Percentiles rank a stretch among this genome's conserved stretches.
Conservation (phyloP, 2,888 invertebrate genomes). For the Tipula vernalis region DNA sequence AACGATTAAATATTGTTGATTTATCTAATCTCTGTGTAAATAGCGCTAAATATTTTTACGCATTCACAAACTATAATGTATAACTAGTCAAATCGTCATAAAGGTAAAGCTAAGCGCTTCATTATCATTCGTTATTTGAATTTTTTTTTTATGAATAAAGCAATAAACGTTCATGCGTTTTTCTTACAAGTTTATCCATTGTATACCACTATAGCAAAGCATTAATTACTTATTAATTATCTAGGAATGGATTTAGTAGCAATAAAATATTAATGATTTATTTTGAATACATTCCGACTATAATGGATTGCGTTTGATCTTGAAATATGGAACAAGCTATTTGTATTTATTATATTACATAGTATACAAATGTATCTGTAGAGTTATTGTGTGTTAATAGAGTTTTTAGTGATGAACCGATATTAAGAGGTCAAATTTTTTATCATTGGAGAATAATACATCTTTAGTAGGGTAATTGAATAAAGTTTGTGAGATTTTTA, state of each 20-base stretch:
- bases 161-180: neutral
- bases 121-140: neutral
- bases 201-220: neutral
- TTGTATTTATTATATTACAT: neutral
- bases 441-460: neutral
- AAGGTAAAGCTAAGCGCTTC: neutral
- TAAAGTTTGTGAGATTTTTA: no score
- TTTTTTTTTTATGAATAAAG: neutral
- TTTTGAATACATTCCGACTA: neutral
- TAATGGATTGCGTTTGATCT: neutral
- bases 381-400: neutral
- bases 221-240: conserved; percentile 4
- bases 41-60: neutral
- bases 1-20: neutral
- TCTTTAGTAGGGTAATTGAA: neutral
- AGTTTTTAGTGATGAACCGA: neutral
- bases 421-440: neutral
- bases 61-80: neutral
- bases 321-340: neutral
- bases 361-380: neutral
- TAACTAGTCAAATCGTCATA: neutral
- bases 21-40: neutral
- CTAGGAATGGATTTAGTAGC: neutral
- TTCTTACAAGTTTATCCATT: neutral
- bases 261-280: neutral